Conservation (phyloP, 2,888 invertebrate genomes). For the Macrosiphum euphorbiae region DNA sequence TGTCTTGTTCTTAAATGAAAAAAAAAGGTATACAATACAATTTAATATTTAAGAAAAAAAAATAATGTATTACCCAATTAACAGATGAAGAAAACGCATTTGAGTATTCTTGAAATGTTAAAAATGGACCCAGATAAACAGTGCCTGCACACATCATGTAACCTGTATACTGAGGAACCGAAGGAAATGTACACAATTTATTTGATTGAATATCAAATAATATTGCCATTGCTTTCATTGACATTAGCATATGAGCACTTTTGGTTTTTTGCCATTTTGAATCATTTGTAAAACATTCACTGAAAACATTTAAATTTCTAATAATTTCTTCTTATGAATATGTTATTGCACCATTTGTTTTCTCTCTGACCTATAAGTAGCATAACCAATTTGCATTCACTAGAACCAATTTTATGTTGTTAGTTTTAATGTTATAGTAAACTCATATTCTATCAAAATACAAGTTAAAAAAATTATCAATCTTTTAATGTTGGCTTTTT, state of each 20-base stretch:
- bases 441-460: not conserved
- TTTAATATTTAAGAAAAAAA: not conserved
- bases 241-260: slow-evolving; percentile 58
- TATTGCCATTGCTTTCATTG: slow-evolving; percentile 53
- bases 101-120: slow-evolving; percentile 50
- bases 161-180: slow-evolving; percentile 39
- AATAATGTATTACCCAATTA: slow-evolving; percentile 27
- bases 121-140: slow-evolving; percentile 47
- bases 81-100: not conserved
- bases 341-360: not conserved
- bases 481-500: not conserved
- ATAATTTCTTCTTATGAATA: not conserved
- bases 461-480: not conserved
- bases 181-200: slow-evolving; percentile 3
- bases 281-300: slow-evolving; percentile 39
- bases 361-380: not conserved
- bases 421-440: not conserved
- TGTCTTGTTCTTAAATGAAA: slow-evolving; percentile 14
- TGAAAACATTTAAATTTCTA: not conserved
- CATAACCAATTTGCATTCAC: not conserved
- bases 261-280: slow-evolving; percentile 51
- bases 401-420: not conserved
- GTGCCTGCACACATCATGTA: slow-evolving; percentile 48
- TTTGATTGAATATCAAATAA: slow-evolving; percentile 45
- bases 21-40: not conserved